Base-by-base conservation (phyloP, 1,140 invertebrate species). In the Rhagoletis pomonella region DNA sequence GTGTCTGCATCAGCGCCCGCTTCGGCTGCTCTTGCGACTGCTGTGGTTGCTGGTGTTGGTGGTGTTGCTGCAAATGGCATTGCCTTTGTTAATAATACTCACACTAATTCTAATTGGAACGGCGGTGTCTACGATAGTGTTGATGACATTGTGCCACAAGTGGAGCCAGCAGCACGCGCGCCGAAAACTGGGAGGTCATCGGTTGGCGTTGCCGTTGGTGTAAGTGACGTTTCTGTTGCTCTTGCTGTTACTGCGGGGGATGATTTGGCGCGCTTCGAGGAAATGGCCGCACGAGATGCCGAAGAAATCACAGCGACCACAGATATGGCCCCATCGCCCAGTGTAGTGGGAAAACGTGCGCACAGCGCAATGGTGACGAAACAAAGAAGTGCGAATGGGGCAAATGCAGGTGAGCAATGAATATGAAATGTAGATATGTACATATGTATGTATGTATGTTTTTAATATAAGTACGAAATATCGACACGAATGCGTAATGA, bases 61-160 rank as follows among this genome's bases (percentile, higher is more conserved):
- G 59, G 6, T 9, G 47, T 85, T 58, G 42, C 60, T 39, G 60
- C 17, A 44, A 87, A 55, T n/a, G 58, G 42, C 67, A 58, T 73
- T 60, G 69, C 44, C 86, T 58, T 77, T 73, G 67, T 17, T 62
- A 87, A 10, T n/a, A 58, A 64, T 12, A 10, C 42, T 81, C 39
- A 47, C 85, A 91, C 92, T 92, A 89, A 90, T 86, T 89, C 91
- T 91, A 90, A 92, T 91, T 92, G 91, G 91, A 88, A 90, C 90
- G 91, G 90, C 90, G 91, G 90, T 88, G 90, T 91, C 59, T 55
- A 65, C 87, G 55, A 60, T 87, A 17, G 87, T 85, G 59, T 69
- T 47, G 69, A 62, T 84, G 73, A 69, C 77, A 85, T 86, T 86
- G 62, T 58, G 50, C 65, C 17, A 9, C 85, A 65, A 86, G 12